A percentile compares a stretch with the other conserved stretches of the same genome.
These are phyloP conservation scores for Drosophila falleni DNA, from an alignment of 2,888 invertebrate species.

Conservation along the genomic window DNA sequence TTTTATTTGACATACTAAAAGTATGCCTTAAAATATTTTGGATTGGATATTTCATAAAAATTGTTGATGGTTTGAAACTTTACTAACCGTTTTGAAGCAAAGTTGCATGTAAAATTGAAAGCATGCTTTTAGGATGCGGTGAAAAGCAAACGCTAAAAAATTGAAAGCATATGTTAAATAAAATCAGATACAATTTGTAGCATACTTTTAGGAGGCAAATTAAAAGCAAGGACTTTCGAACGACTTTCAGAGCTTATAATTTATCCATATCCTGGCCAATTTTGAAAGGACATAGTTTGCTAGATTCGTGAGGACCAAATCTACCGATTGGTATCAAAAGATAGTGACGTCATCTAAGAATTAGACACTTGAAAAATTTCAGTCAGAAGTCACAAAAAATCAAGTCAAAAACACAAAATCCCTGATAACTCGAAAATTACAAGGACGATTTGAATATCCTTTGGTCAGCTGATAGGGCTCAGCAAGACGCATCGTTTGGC, in stretches of 20 bases:
- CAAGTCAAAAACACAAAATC: neutral
- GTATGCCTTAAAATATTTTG: too few relatives aligned
- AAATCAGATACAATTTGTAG: too few relatives aligned
- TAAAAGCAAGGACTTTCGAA: neutral
- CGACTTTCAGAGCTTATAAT: neutral
- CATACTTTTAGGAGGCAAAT: too few relatives aligned
- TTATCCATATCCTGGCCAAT: neutral
- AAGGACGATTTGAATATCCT: neutral
- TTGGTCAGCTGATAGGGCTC: neutral
- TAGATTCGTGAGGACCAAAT: neutral
- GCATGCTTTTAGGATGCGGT: too few relatives aligned
- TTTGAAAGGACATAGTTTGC: neutral
- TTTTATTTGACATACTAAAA: too few relatives aligned
- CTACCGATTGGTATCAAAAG: neutral
- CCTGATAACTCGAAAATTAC: too few relatives aligned
- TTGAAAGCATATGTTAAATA: too few relatives aligned
- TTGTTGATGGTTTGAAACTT: too few relatives aligned
- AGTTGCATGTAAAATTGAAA: too few relatives aligned
- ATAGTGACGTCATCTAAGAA: neutral
- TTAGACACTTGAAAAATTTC: neutral
- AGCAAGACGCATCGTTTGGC: neutral
- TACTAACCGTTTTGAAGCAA: too few relatives aligned
- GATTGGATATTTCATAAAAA: too few relatives aligned
- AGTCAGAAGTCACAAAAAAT: neutral
- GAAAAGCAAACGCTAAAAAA: too few relatives aligned